Evolutionary conservation across 2,888 invertebrate genomes (phyloP).

Genomic region (Pterobdella sp.): DNA sequence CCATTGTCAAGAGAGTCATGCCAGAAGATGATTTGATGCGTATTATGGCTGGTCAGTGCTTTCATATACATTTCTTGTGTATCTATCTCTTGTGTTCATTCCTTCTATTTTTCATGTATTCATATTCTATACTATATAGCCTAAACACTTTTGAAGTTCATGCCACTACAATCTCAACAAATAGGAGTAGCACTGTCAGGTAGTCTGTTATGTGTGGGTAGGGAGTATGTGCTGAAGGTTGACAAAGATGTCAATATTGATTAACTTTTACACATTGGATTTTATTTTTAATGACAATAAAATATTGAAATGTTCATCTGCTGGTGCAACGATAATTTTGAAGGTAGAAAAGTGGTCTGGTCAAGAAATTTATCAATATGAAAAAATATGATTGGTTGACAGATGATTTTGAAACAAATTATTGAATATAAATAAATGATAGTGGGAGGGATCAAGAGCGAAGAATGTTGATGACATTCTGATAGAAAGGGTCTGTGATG

Average conservation of each 20-base stretch:
- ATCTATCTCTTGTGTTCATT: neutral
- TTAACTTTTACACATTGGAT: neutral
- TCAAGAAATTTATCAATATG: too few relatives aligned
- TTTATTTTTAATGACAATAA: too few relatives aligned
- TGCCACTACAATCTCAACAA: too few relatives aligned
- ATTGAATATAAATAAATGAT: too few relatives aligned
- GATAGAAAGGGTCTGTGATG: neutral
- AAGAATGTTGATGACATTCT: neutral
- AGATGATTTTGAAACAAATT: too few relatives aligned
- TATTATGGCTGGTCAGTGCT: conserved; percentile 60
- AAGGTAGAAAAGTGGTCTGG: too few relatives aligned
- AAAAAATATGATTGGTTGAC: too few relatives aligned
- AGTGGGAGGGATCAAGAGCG: neutral
- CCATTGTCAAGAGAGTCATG: conserved; percentile 69
- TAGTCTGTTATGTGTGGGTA: neutral
- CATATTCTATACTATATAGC: neutral
- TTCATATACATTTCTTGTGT: neutral
- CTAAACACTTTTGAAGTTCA: neutral
- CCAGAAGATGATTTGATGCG: conserved; percentile 64
- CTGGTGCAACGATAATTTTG: too few relatives aligned
- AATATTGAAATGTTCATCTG: too few relatives aligned
- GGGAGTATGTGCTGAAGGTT: neutral
- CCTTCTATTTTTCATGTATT: neutral
- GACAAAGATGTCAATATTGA: neutral
- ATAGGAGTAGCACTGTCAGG: neutral